phyloP scores from a whole-genome alignment of 2,113 vertebrate species.

The Tenrec ecaudatus region DNA sequence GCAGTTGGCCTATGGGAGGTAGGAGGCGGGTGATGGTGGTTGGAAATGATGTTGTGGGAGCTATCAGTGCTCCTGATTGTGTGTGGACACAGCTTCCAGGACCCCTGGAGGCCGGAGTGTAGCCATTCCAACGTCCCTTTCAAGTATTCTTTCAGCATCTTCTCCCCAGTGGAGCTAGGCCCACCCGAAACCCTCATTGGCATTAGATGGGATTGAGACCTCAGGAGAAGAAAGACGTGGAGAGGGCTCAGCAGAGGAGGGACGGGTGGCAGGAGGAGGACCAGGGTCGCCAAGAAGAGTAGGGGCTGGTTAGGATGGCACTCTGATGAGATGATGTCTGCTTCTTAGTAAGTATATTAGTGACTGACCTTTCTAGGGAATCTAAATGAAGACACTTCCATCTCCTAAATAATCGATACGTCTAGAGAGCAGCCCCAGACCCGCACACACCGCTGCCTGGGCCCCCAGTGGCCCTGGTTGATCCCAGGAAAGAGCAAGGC shows the following conservation, averaged over 20 bases:
- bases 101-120: rapidly evolving
- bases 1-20: background rate
- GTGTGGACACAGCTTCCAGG: background rate
- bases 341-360: slow-evolving; percentile 47
- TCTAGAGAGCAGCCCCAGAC: slow-evolving; percentile 22
- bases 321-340: slow-evolving; percentile 47
- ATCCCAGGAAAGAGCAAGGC: background rate
- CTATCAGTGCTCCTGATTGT: background rate
- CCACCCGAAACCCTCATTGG: background rate
- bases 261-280: background rate
- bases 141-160: background rate
- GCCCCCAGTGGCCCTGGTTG: background rate
- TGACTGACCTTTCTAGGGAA: slow-evolving; percentile 29
- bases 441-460: background rate
- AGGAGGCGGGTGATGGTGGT: rapidly evolving
- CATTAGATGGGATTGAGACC: background rate
- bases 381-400: background rate
- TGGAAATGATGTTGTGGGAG: background rate
- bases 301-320: slow-evolving; percentile 37
- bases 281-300: background rate
- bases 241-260: background rate
- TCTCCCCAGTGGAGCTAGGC: background rate
- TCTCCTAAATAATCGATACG: slow-evolving; percentile 54
- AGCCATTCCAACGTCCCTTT: background rate
- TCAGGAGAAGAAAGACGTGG: background rate